Evolutionary conservation across 2,888 invertebrate species (phyloP).

Genomic region (Apotomis betuletana): DNA sequence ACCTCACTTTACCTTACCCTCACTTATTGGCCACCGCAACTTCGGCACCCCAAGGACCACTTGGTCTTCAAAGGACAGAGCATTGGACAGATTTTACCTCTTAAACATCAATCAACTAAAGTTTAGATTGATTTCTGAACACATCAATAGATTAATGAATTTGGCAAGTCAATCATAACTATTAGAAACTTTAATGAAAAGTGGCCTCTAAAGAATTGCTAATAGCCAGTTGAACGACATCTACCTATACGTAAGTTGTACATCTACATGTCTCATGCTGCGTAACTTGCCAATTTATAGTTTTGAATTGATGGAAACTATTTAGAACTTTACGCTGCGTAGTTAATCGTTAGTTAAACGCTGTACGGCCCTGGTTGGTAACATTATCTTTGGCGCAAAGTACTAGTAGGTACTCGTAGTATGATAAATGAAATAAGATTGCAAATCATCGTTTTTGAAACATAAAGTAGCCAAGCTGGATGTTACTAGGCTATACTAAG

Average conservation of each 20-base stretch:
- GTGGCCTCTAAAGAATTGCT: constrained; percentile 31
- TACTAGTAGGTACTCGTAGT: constrained; percentile 29
- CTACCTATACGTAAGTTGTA: neutral
- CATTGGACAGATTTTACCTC: constrained; percentile 19
- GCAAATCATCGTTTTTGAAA: too few relatives aligned
- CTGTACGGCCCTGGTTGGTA: constrained; percentile 54
- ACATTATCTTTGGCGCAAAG: constrained; percentile 49
- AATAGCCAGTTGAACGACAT: constrained; percentile 15
- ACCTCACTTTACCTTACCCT: constrained; percentile 5
- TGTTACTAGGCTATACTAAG: too few relatives aligned
- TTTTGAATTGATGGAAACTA: constrained; percentile 63
- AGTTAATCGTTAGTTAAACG: constrained; percentile 68
- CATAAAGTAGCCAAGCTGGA: too few relatives aligned
- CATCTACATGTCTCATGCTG: constrained; percentile 52
- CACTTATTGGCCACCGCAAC: constrained; percentile 3
- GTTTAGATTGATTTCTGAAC: constrained; percentile 35
- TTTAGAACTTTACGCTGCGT: constrained; percentile 56
- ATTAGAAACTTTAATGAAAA: constrained; percentile 31
- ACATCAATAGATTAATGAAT: constrained; percentile 29
- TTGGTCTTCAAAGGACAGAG: constrained; percentile 15
- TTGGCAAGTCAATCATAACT: constrained; percentile 33
- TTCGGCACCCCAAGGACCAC: constrained; percentile 11
- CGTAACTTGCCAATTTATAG: constrained; percentile 70
- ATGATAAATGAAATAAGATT: too few relatives aligned
- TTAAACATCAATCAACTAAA: constrained; percentile 29